Evolutionary conservation across 2,113 vertebrate genomes (phyloP).

Genomic region (Riparia riparia): DNA sequence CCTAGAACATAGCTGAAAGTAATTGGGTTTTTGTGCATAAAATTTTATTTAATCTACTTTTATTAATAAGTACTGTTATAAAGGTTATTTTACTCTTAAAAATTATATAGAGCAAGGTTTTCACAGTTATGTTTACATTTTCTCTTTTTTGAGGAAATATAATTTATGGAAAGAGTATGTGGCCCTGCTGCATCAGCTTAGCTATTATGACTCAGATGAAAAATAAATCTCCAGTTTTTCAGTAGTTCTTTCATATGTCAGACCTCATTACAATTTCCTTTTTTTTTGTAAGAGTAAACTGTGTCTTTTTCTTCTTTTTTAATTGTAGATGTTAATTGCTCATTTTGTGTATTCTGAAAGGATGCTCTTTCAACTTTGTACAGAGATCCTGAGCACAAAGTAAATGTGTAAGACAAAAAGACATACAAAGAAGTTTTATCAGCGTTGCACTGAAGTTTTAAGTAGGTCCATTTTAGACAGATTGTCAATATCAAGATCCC

Average conservation of each 20-base stretch:
- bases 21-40: neutral
- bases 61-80: neutral
- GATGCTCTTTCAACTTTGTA: neutral
- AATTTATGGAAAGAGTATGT: neutral
- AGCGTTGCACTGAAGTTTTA: neutral
- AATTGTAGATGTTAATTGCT: neutral
- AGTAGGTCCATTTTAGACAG: neutral
- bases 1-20: neutral
- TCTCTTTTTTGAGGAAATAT: neutral
- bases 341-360: neutral
- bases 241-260: neutral
- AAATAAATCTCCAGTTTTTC: neutral
- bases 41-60: neutral
- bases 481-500: neutral
- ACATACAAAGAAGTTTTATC: neutral
- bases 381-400: neutral
- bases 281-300: neutral
- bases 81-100: neutral
- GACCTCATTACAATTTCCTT: neutral
- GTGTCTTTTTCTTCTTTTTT: neutral
- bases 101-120: neutral
- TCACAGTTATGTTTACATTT: neutral
- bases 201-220: neutral
- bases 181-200: neutral
- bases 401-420: neutral